These are phyloP conservation scores for Platyrinchus mystaceus DNA, from an alignment of 2,797 vertebrate genomes.

Conservation along the genomic window DNA sequence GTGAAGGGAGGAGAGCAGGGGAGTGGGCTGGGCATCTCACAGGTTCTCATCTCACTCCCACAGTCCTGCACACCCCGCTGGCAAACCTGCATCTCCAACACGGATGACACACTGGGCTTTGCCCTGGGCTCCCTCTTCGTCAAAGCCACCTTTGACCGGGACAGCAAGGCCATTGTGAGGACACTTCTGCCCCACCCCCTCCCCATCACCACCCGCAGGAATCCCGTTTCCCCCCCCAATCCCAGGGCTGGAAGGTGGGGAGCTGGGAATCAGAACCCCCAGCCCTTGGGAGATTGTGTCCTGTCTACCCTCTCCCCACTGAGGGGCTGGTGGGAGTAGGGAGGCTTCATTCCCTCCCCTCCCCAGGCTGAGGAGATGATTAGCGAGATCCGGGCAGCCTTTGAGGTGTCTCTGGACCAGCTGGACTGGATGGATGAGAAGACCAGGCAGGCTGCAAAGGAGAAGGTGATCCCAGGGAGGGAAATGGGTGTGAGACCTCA, in stretches of 20 bases:
- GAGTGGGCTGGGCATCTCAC: neutral
- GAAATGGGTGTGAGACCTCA: neutral
- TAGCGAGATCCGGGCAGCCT: slow-evolving; percentile 88
- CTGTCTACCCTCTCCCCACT: neutral
- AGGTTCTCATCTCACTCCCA: neutral
- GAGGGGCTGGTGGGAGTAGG: fast-evolving
- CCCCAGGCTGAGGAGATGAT: slow-evolving; percentile 95
- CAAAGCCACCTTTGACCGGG: slow-evolving; percentile 93
- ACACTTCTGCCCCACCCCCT: neutral
- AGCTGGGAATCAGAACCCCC: neutral
- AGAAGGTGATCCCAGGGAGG: slow-evolving; percentile 82
- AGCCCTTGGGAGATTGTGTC: fast-evolving
- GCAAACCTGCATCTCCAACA: slow-evolving; percentile 97
- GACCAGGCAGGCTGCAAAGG: slow-evolving; percentile 89
- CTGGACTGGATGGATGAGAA: slow-evolving; percentile 93
- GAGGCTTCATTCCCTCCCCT: neutral
- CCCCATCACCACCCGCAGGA: fast-evolving
- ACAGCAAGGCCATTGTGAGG: slow-evolving; percentile 96
- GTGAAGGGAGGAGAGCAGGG: neutral
- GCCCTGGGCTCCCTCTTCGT: slow-evolving; percentile 94
- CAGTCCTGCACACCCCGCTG: slow-evolving; percentile 95
- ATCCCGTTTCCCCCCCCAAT: neutral
- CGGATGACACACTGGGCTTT: slow-evolving; percentile 93
- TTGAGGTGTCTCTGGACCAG: slow-evolving; percentile 85
- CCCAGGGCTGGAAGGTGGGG: neutral